Conservation (phyloP, 2,888 invertebrate species). For the Mellilla xanthometata region DNA sequence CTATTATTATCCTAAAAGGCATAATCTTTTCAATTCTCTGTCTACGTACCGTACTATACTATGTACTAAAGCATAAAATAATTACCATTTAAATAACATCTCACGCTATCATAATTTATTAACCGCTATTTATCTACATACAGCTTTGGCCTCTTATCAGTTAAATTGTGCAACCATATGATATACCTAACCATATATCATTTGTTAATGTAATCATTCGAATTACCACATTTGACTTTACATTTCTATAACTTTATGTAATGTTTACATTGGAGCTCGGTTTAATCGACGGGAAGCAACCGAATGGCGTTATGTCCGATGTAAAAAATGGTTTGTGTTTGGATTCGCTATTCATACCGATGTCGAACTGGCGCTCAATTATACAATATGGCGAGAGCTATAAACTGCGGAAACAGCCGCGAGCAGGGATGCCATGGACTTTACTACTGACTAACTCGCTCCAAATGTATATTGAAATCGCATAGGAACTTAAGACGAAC, state of each 20-base stretch:
- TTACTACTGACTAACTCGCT: not conserved
- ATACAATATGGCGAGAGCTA: slow-evolving; percentile 30
- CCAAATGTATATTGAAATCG: not conserved
- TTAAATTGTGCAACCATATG: too few relatives aligned
- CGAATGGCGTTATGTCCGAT: slow-evolving; percentile 14
- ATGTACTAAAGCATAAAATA: too few relatives aligned
- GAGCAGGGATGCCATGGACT: slow-evolving; percentile 10
- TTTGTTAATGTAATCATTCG: not conserved
- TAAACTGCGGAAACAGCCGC: slow-evolving; percentile 17
- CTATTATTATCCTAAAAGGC: too few relatives aligned
- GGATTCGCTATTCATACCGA: slow-evolving; percentile 39
- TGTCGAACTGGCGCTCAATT: slow-evolving; percentile 38
- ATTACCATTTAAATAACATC: too few relatives aligned
- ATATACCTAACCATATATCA: not conserved
- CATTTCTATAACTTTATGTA: not conserved
- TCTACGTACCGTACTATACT: too few relatives aligned
- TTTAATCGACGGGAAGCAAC: slow-evolving; percentile 14
- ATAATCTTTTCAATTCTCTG: too few relatives aligned
- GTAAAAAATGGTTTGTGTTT: slow-evolving; percentile 27
- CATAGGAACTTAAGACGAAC: too few relatives aligned
- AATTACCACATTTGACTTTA: slow-evolving; percentile 3
- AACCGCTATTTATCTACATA: too few relatives aligned
- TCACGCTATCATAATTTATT: too few relatives aligned
- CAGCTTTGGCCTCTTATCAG: too few relatives aligned
- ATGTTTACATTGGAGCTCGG: slow-evolving; percentile 5